Evolutionary conservation across 2,113 vertebrate species (phyloP).

Genomic region (zebrafish (Danio rerio)): DNA sequence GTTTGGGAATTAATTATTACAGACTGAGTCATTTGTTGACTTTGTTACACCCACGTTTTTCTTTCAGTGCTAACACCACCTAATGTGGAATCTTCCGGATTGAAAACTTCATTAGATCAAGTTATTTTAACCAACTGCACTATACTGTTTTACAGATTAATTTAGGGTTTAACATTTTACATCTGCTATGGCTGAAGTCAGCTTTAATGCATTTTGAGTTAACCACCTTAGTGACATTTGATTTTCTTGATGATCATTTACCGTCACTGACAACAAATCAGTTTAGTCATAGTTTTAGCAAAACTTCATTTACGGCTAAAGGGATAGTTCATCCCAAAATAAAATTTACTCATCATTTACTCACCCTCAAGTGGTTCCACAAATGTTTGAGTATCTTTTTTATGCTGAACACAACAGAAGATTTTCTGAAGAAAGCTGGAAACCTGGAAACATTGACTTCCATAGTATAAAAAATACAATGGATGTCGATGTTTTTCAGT

Average conservation of each 20-base stretch:
- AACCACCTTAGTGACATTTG: background rate
- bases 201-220: background rate
- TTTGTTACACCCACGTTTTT: background rate
- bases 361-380: no score
- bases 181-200: background rate
- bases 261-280: background rate
- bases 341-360: no score
- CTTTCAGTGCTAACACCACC: background rate
- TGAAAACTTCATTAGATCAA: background rate
- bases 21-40: conserved; percentile 14
- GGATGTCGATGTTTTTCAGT: no score
- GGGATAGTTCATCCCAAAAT: no score
- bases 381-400: no score
- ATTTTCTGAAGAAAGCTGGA: no score
- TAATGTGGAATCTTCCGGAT: background rate
- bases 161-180: background rate
- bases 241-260: no score
- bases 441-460: no score
- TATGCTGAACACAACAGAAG: no score
- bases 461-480: no score
- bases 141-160: background rate
- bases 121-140: background rate
- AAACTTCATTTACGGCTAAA: background rate
- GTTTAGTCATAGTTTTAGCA: background rate
- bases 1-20: conserved; percentile 19